Percentiles rank a stretch among this genome's conserved stretches.
phyloP scores from a whole-genome alignment of 2,797 vertebrate genomes.

The Sebastes nivosus region DNA sequence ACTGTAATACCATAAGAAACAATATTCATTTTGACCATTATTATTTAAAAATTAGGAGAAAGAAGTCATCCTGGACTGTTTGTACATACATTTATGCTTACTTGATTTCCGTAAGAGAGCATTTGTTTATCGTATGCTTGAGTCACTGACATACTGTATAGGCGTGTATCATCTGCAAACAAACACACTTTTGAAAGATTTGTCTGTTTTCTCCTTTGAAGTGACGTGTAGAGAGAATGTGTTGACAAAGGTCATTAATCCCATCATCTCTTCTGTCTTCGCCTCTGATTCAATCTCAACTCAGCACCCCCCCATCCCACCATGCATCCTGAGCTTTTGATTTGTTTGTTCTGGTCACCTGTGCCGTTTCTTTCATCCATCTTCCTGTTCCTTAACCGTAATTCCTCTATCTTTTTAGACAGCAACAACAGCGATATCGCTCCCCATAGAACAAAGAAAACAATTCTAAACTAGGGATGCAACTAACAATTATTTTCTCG shows the following conservation, averaged over 20 bases:
- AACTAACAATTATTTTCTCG: too few relatives aligned
- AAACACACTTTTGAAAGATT: slow-evolving; percentile 83
- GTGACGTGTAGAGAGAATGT: slow-evolving; percentile 82
- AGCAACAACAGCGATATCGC: neutral
- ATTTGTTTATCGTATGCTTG: neutral
- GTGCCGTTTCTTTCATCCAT: slow-evolving; percentile 49
- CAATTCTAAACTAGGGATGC: too few relatives aligned
- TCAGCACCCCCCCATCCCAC: slow-evolving; percentile 69
- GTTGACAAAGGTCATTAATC: slow-evolving; percentile 91
- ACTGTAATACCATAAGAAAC: neutral
- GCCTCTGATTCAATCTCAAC: slow-evolving; percentile 81
- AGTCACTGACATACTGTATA: neutral
- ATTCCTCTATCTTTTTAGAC: slow-evolving; percentile 45
- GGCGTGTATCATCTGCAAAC: neutral
- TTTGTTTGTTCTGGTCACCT: slow-evolving; percentile 82
- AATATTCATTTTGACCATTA: neutral
- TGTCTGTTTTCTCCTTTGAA: slow-evolving; percentile 86
- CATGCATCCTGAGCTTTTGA: slow-evolving; percentile 87
- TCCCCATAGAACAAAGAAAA: neutral
- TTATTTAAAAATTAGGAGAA: neutral
- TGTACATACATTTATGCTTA: neutral
- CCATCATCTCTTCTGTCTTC: slow-evolving; percentile 88
- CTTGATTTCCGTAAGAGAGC: neutral
- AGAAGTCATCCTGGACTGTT: neutral
- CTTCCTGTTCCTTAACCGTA: slow-evolving; percentile 26